Percentiles rank a stretch among this genome's conserved stretches.
Evolutionary conservation across 2,888 invertebrate species (phyloP).

Genomic region (Aporophyla nigra): DNA sequence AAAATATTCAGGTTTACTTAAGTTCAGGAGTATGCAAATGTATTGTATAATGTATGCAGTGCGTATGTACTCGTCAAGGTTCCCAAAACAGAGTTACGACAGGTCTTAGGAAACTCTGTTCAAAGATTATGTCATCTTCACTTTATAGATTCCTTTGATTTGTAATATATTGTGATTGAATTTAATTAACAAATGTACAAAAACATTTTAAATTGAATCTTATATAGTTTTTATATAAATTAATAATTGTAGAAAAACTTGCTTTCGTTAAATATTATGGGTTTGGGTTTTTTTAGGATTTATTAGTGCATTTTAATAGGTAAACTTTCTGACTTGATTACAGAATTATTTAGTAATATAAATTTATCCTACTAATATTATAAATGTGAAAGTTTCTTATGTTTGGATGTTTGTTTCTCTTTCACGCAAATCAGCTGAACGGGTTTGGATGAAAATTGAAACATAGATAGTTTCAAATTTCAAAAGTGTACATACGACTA

Average conservation of each 20-base stretch:
- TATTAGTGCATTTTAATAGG: background rate
- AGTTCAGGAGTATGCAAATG: slow-evolving; percentile 61
- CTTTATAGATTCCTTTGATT: slow-evolving; percentile 29
- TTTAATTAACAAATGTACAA: slow-evolving; percentile 23
- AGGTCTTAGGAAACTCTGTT: slow-evolving; percentile 36
- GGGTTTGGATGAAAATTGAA: too few species aligned
- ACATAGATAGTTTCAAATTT: too few species aligned
- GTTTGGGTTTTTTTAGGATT: background rate
- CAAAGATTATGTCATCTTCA: slow-evolving; percentile 73
- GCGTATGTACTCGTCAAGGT: slow-evolving; percentile 60
- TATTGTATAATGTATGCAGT: slow-evolving; percentile 49
- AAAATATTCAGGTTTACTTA: slow-evolving; percentile 32
- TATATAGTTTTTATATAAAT: slow-evolving; percentile 17
- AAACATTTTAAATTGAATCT: slow-evolving; percentile 17
- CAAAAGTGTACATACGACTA: too few species aligned
- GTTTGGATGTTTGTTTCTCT: too few species aligned
- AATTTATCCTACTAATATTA: too few species aligned
- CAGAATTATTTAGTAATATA: too few species aligned
- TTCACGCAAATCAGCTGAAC: too few species aligned
- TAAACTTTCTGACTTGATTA: background rate
- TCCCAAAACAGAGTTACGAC: slow-evolving; percentile 60
- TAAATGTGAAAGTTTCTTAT: too few species aligned
- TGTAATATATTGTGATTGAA: slow-evolving; percentile 32
- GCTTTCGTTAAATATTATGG: background rate
- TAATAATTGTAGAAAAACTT: background rate